Evolutionary conservation across 2,888 invertebrate species (phyloP).

Genomic region (Meghimatium bilineatum): DNA sequence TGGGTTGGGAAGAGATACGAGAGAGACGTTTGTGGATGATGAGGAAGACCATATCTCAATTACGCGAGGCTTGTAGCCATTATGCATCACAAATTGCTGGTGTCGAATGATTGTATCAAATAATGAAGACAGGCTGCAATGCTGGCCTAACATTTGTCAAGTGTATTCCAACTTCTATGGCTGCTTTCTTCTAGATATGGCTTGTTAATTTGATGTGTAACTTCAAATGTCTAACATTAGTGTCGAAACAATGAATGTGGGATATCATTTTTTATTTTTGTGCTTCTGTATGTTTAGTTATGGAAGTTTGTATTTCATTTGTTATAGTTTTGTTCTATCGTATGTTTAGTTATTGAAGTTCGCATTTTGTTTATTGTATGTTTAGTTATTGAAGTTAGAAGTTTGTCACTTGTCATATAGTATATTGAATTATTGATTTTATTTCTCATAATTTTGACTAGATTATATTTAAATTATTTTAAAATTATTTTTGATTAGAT

Average conservation of each 20-base stretch:
- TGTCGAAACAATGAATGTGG: background rate
- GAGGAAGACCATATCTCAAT: conserved; percentile 4
- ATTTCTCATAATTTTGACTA: too few species aligned
- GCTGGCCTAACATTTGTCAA: background rate
- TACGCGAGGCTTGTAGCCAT: background rate
- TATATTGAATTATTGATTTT: too few species aligned
- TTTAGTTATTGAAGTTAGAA: too few species aligned
- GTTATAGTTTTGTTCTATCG: too few species aligned
- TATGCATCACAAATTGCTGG: background rate
- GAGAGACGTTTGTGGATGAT: background rate
- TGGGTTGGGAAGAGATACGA: background rate
- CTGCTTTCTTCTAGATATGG: background rate
- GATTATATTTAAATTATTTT: too few species aligned
- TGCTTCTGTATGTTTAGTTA: background rate
- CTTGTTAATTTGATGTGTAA: background rate
- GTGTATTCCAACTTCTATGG: background rate
- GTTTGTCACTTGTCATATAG: too few species aligned
- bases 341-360: too few species aligned
- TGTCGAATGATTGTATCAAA: conserved; percentile 25
- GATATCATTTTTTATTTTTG: too few species aligned
- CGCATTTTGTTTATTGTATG: too few species aligned
- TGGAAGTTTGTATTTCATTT: background rate
- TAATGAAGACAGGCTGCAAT: conserved; percentile 15
- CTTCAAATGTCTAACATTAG: background rate
- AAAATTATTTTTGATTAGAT: too few species aligned